A percentile compares a stretch with the other conserved stretches of the same genome.
Evolutionary conservation across 2,113 vertebrate genomes (phyloP).

Genomic region (Miniopterus natalensis): DNA sequence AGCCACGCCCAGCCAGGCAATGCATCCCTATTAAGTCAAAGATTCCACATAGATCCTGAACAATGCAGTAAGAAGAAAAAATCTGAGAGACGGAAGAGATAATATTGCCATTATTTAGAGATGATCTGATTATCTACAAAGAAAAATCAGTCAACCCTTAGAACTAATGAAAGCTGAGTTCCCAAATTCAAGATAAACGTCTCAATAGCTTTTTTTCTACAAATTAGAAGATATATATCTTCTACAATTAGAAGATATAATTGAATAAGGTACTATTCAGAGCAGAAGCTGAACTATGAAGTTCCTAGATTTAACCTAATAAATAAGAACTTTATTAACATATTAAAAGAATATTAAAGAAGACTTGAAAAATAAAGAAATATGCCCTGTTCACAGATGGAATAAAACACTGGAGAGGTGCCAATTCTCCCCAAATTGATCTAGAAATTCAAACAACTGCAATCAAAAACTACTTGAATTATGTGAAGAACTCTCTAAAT

Average conservation of each 20-base stretch:
- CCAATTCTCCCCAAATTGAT: neutral
- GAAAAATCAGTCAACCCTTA: neutral
- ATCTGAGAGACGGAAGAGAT: neutral
- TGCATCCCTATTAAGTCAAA: neutral
- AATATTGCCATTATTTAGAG: neutral
- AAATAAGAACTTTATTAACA: neutral
- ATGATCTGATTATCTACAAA: neutral
- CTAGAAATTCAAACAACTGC: neutral
- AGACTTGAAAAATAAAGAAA: conserved; percentile 12
- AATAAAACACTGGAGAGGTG: neutral
- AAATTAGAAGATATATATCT: neutral
- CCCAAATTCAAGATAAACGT: neutral
- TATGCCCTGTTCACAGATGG: neutral
- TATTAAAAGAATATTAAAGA: neutral
- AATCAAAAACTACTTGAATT: neutral
- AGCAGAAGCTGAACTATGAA: neutral
- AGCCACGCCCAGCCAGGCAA: too few species aligned
- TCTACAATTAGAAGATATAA: too few species aligned
- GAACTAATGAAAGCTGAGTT: neutral
- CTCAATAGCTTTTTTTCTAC: neutral
- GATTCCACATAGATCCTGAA: neutral
- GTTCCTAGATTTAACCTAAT: neutral
- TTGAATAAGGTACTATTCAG: neutral
- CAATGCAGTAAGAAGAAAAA: neutral
- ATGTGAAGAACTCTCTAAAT: neutral